Base-by-base conservation (phyloP, 2,113 vertebrate species). In the Noturus placidus region DNA sequence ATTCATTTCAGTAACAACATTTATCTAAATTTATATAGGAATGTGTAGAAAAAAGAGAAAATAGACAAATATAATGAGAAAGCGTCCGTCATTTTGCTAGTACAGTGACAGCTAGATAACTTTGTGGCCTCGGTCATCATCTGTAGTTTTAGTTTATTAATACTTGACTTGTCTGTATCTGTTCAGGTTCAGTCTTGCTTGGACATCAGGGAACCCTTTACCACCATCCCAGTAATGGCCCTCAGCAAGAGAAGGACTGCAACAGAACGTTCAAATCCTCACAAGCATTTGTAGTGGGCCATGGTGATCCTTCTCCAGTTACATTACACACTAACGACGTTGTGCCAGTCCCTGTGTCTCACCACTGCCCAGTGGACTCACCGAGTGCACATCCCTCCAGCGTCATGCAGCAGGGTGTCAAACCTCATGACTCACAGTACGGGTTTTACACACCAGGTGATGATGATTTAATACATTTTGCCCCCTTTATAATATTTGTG, bases 391-490 rank as follows among this genome's bases (percentile, higher is more conserved):
- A 95, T 52, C 93, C 89, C 82, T 90, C 95, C 50, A 92, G 87
- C 1, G 10, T 90, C 69, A 13, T 11, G 17, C 5, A 42, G 92
- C n/a, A n/a, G n/a, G n/a, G n/a, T 72, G 94, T 91, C 84, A 63
- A 89, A 35, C 87, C 93, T 85, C 63, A 65, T 61, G 90, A 92
- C 67, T 20, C 88, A 59, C 95, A 93, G 72, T 93, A 92, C 91
- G 93, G 88, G 90, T 94, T 89, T 93, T 95, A 90, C 89, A 90
- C 94, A 57, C 74, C 95, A 95, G 93, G 96, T 97, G 91, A 87
- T 8, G 70, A 42, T 13, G 38, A 22, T 76, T 11, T 76, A 22
- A 11, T 9, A 1, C 1, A 46, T 76, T 46, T 25, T 46, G 38
- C 25, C 20, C 33, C 33, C 6, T 72, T 72, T 72, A 38, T 72